phyloP scores from a whole-genome alignment of 2,113 vertebrate species.

The Syngnathus typhle region DNA sequence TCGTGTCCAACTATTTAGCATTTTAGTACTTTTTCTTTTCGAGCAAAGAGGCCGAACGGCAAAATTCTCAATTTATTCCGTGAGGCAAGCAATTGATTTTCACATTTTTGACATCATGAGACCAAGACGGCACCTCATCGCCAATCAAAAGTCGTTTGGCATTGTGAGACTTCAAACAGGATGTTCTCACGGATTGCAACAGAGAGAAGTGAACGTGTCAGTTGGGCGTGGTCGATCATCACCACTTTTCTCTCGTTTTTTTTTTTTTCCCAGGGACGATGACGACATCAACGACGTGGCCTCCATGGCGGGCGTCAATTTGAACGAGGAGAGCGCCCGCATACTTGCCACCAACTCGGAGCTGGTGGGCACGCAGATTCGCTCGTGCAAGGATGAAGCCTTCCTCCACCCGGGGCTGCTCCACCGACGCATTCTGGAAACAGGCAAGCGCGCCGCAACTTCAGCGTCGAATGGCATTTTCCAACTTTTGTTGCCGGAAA shows the following conservation, averaged over 20 bases:
- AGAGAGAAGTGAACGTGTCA: not conserved
- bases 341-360: slow-evolving; percentile 82
- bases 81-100: not conserved
- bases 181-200: not conserved
- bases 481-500: not conserved
- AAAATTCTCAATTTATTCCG: not conserved
- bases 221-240: not conserved
- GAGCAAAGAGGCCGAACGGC: not conserved
- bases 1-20: too few relatives aligned
- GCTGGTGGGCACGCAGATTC: slow-evolving; percentile 78
- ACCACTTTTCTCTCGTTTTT: too few relatives aligned
- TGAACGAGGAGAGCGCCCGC: slow-evolving; percentile 81
- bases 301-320: slow-evolving; percentile 83
- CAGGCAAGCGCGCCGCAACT: slow-evolving; percentile 58
- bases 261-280: slow-evolving; percentile 69
- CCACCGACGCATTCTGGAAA: slow-evolving; percentile 80
- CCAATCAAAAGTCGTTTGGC: not conserved
- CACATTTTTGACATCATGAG: not conserved
- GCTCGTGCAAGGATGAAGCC: slow-evolving; percentile 83
- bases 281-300: slow-evolving; percentile 86
- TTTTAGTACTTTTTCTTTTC: not conserved
- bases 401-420: slow-evolving; percentile 78
- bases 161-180: not conserved
- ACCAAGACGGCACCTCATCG: not conserved
- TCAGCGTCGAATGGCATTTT: not conserved